A percentile compares a stretch with the other conserved stretches of the same genome.
These are phyloP conservation scores for Chymomyza fuscimana DNA, from an alignment of 2,888 invertebrate genomes.

Conservation along the genomic window DNA sequence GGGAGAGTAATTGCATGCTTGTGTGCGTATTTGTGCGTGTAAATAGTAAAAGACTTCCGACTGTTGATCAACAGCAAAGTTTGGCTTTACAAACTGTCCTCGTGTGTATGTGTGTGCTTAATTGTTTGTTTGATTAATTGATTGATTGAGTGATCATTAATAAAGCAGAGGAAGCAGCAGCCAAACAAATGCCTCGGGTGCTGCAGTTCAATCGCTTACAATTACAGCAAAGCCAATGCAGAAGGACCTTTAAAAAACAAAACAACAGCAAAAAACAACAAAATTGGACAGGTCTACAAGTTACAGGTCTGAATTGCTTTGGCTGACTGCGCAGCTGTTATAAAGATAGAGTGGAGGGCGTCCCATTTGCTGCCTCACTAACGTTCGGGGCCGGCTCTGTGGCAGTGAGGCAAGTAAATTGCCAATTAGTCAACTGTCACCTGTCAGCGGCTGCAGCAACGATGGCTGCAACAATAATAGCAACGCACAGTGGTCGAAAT, in stretches of 20 bases:
- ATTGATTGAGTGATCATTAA: slow-evolving; percentile 53
- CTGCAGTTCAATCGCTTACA: neutral
- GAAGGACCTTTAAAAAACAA: neutral
- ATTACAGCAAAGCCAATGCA: too few relatives aligned
- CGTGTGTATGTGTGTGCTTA: slow-evolving; percentile 2
- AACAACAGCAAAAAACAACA: neutral
- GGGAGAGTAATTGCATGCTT: neutral
- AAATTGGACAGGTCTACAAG: neutral
- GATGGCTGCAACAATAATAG: slow-evolving; percentile 24
- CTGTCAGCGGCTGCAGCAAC: slow-evolving; percentile 34
- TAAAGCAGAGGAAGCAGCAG: slow-evolving; percentile 33
- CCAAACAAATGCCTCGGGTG: neutral
- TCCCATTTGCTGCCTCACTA: slow-evolving; percentile 51
- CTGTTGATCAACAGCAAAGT: neutral
- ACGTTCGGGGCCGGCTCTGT: slow-evolving; percentile 29
- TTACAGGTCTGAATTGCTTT: neutral
- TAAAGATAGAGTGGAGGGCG: neutral
- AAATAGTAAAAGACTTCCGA: neutral
- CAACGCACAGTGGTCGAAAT: slow-evolving; percentile 17
- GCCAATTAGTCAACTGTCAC: slow-evolving; percentile 63
- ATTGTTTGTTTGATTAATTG: slow-evolving; percentile 59
- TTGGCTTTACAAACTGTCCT: neutral
- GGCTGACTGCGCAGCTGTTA: neutral
- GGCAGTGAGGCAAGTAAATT: slow-evolving; percentile 30
- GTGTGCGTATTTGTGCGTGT: neutral